These are phyloP conservation scores for Drosophila tristis DNA, from an alignment of 1,140 invertebrate genomes.

Conservation along the genomic window DNA sequence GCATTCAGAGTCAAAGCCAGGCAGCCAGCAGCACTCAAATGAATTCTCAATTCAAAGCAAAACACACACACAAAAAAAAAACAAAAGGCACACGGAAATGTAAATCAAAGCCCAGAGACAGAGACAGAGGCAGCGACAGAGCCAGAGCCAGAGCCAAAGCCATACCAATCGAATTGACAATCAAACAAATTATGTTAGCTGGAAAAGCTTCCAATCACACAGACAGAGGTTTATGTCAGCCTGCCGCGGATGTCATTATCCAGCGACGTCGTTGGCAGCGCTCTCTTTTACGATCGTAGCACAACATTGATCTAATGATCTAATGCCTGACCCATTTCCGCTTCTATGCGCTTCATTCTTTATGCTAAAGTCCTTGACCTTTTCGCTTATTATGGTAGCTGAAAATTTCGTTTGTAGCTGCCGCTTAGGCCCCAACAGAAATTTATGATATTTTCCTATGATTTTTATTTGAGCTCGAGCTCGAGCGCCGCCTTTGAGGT, in stretches of 20 bases:
- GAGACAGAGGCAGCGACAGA: too few species aligned
- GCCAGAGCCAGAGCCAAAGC: too few species aligned
- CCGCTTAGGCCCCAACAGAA: conserved; percentile 18
- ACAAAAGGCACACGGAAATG: conserved; percentile 46
- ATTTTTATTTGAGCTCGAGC: conserved; percentile 39
- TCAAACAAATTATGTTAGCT: conserved; percentile 36
- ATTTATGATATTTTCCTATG: conserved; percentile 55
- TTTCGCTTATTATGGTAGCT: conserved; percentile 36
- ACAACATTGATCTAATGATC: conserved; percentile 47
- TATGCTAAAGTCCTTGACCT: conserved; percentile 64
- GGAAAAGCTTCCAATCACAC: conserved; percentile 23
- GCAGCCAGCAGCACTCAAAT: conserved; percentile 17
- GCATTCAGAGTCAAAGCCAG: conserved; percentile 30
- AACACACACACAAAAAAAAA: conserved; percentile 36
- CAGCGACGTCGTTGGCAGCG: conserved; percentile 3
- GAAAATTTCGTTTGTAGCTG: conserved; percentile 51
- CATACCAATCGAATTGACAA: conserved; percentile 26
- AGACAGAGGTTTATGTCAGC: conserved; percentile 4
- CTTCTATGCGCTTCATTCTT: conserved; percentile 18
- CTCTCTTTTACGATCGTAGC: conserved; percentile 18
- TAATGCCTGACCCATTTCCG: conserved; percentile 62
- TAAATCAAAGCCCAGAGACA: conserved; percentile 48
- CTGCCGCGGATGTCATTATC: conserved; percentile 8
- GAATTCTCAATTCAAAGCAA: conserved; percentile 62
- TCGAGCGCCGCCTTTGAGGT: conserved; percentile 45